Percentiles rank a stretch among this genome's conserved stretches.
These are phyloP conservation scores for Oscheius sp. DNA, from an alignment of 2,888 invertebrate genomes.

Conservation along the genomic window DNA sequence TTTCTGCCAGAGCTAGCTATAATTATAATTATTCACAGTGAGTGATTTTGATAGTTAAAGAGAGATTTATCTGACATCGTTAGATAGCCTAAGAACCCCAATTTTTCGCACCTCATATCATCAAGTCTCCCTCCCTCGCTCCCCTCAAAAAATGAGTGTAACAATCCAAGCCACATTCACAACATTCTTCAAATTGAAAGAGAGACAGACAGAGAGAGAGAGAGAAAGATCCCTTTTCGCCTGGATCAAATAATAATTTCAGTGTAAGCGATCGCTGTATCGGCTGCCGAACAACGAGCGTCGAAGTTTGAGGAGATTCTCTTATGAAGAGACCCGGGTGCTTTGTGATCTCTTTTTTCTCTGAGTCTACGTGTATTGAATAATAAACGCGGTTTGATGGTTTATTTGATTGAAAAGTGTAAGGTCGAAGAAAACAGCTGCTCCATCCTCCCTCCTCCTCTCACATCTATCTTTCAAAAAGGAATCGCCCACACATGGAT, in stretches of 20 bases:
- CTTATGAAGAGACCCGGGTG: neutral
- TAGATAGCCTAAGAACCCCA: neutral
- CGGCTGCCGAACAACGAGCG: neutral
- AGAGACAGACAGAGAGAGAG: too few relatives aligned
- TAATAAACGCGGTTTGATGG: neutral
- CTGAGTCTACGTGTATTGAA: neutral
- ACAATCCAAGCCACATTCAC: too few relatives aligned
- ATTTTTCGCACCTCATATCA: neutral
- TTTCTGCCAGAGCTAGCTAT: conserved; percentile 1
- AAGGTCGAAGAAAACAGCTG: neutral
- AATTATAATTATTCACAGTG: conserved; percentile 22
- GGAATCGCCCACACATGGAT: neutral
- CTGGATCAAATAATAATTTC: neutral
- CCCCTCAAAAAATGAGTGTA: too few relatives aligned
- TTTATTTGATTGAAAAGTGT: neutral
- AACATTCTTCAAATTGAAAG: too few relatives aligned
- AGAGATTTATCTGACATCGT: too few relatives aligned
- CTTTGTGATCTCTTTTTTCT: conserved; percentile 3
- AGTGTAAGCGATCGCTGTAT: conserved; percentile 28
- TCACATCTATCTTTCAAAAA: neutral
- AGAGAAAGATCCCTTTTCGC: too few relatives aligned
- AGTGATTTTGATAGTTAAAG: neutral
- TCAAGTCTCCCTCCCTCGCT: neutral
- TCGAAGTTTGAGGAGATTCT: conserved; percentile 5
- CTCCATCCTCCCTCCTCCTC: neutral